Percentiles rank a stretch among this genome's conserved stretches.
Evolutionary conservation across 2,888 invertebrate genomes (phyloP).

Genomic region (Drosophila helvetica): DNA sequence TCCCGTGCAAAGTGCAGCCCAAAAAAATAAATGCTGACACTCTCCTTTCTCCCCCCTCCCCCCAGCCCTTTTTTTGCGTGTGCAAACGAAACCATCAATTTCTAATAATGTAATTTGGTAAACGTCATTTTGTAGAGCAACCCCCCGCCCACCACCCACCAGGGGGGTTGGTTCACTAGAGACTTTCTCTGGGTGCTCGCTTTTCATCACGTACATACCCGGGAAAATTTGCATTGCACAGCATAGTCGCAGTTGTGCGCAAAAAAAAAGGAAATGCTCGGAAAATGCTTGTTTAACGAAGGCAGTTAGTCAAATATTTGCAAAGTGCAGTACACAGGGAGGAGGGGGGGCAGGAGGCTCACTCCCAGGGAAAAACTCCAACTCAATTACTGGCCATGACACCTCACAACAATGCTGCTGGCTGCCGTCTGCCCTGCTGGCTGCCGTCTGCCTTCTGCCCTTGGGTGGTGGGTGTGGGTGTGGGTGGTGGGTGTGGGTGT

Average conservation of each 20-base stretch:
- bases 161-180: constrained; percentile 1
- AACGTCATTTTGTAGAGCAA: constrained; percentile 68
- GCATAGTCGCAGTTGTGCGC: neutral
- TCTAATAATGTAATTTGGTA: constrained; percentile 80
- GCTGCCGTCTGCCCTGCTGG: constrained; percentile 2
- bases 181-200: constrained; percentile 18
- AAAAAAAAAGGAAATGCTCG: constrained; percentile 16
- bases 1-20: constrained; percentile 38
- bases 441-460: too few species aligned
- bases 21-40: constrained; percentile 35
- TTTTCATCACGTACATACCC: constrained; percentile 62
- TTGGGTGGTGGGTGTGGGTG: too few species aligned
- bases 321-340: constrained; percentile 62
- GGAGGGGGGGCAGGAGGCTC: too few species aligned
- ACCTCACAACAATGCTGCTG: constrained; percentile 65
- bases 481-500: constrained; percentile 15
- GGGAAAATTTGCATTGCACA: constrained; percentile 58
- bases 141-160: neutral
- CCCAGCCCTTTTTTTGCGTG: too few species aligned
- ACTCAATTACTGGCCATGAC: constrained; percentile 76
- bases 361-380: constrained; percentile 42
- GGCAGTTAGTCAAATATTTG: constrained; percentile 75
- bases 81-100: constrained; percentile 68
- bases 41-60: neutral
- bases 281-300: constrained; percentile 53